Conservation (phyloP, 1,140 invertebrate species). For the Drosophila tsacasi region DNA sequence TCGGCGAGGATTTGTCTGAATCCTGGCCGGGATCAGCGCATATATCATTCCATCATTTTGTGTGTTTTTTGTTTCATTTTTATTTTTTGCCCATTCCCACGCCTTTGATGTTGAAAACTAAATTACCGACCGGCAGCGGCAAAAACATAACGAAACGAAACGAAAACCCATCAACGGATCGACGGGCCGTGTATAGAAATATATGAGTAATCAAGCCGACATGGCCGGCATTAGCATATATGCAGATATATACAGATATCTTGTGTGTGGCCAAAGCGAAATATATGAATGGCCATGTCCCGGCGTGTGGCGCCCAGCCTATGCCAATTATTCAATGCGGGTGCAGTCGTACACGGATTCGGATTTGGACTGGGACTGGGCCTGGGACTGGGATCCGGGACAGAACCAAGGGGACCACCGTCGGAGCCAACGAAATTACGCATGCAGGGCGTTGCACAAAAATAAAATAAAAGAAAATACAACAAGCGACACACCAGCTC, state of each 20-base stretch:
- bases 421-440: constrained; percentile 67
- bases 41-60: constrained; percentile 61
- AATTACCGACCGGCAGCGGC: constrained; percentile 58
- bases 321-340: constrained; percentile 81
- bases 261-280: constrained; percentile 36
- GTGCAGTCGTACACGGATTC: constrained; percentile 67
- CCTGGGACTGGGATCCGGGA: not conserved
- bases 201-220: constrained; percentile 79
- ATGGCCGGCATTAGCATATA: constrained; percentile 75
- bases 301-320: constrained; percentile 78
- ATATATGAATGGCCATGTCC: constrained; percentile 49
- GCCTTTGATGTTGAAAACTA: constrained; percentile 82
- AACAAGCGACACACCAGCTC: constrained; percentile 14
- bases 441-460: constrained; percentile 78
- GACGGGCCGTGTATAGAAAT: constrained; percentile 21
- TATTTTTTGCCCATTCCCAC: constrained; percentile 61
- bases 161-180: constrained; percentile 33
- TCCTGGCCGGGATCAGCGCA: constrained; percentile 55
- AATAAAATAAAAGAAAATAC: constrained; percentile 14
- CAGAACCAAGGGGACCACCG: constrained; percentile 59
- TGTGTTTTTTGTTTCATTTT: constrained; percentile 31
- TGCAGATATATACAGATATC: constrained; percentile 53
- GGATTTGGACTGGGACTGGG: constrained; percentile 16
- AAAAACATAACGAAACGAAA: constrained; percentile 44
- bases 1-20: constrained; percentile 65